Evolutionary conservation across 1,140 invertebrate species (phyloP).

Genomic region (Euborellia annulipes): DNA sequence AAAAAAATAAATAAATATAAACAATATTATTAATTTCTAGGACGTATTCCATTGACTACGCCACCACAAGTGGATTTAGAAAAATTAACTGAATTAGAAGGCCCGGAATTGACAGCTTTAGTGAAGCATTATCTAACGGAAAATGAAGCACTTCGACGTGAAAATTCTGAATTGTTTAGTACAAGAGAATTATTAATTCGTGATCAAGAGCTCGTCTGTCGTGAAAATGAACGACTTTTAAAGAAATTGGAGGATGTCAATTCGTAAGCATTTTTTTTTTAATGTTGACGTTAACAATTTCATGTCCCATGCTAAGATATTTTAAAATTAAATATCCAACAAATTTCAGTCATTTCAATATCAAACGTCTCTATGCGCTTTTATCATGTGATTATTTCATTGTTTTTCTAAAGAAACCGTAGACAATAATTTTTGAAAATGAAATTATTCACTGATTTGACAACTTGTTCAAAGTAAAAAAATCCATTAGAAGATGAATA

Average conservation of each 20-base stretch:
- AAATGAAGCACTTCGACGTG: conserved; percentile 67
- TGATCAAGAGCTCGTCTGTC: conserved; percentile 77
- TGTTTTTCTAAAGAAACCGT: no score
- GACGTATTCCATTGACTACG: conserved; percentile 21
- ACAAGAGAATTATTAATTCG: conserved; percentile 61
- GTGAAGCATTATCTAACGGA: conserved; percentile 66
- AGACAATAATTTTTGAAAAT: no score
- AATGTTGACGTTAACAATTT: no score
- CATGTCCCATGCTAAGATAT: no score
- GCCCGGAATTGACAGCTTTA: conserved; percentile 50
- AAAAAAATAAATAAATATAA: background rate
- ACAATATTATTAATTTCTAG: conserved; percentile 13
- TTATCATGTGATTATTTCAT: no score
- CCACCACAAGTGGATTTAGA: conserved; percentile 49
- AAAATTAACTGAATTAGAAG: conserved; percentile 52
- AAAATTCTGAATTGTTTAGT: conserved; percentile 73
- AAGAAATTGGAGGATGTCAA: conserved; percentile 78
- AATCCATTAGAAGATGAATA: no score
- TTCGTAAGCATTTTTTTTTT: conserved; percentile 44
- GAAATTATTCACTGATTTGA: no score
- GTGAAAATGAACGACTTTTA: conserved; percentile 75
- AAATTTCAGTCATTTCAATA: no score
- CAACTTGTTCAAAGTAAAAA: no score
- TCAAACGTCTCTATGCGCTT: no score
- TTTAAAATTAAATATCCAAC: no score